phyloP scores from a whole-genome alignment of 2,797 vertebrate genomes.

The Cetoscarus ocellatus region DNA sequence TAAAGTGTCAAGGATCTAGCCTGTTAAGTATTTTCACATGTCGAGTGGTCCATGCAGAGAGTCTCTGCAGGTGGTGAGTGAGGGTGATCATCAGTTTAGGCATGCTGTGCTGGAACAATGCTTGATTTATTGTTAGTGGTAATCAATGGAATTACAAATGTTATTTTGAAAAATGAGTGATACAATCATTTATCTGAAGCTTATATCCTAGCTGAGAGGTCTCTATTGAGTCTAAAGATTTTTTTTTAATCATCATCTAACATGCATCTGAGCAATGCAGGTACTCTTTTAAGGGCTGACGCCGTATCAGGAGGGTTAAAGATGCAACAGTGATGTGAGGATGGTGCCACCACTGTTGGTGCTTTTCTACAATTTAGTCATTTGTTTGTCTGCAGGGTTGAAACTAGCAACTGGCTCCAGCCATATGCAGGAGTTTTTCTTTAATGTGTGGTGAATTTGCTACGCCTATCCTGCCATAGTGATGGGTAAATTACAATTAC shows the following conservation, averaged over 20 bases:
- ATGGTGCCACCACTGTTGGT: conserved; percentile 22
- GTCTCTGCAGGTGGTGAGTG: conserved; percentile 41
- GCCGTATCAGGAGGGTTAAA: conserved; percentile 30
- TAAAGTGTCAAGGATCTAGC: conserved; percentile 48
- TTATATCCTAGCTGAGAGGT: conserved; percentile 46
- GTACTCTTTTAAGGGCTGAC: conserved; percentile 41
- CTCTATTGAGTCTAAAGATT: conserved; percentile 38
- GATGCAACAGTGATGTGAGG: conserved; percentile 19
- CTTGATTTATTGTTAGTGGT: conserved; percentile 25
- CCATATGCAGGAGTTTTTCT: no score
- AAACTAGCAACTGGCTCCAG: conserved; percentile 5
- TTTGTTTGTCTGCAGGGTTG: conserved; percentile 12
- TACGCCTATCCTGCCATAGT: no score
- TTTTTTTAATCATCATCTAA: conserved; percentile 45
- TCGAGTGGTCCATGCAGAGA: conserved; percentile 63
- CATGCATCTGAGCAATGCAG: conserved; percentile 71
- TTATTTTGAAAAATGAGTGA: conserved; percentile 37
- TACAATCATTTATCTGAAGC: conserved; percentile 56
- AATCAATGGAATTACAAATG: conserved; percentile 45
- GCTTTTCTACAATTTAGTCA: conserved; percentile 1
- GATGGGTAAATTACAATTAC: no score
- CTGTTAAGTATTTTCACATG: conserved; percentile 26
- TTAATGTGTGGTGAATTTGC: no score
- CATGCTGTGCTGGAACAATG: conserved; percentile 63
- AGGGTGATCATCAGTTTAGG: conserved; percentile 33